A percentile compares a stretch with the other conserved stretches of the same genome.
Conservation (phyloP, 2,888 invertebrate species). For the Phengaris arion region DNA sequence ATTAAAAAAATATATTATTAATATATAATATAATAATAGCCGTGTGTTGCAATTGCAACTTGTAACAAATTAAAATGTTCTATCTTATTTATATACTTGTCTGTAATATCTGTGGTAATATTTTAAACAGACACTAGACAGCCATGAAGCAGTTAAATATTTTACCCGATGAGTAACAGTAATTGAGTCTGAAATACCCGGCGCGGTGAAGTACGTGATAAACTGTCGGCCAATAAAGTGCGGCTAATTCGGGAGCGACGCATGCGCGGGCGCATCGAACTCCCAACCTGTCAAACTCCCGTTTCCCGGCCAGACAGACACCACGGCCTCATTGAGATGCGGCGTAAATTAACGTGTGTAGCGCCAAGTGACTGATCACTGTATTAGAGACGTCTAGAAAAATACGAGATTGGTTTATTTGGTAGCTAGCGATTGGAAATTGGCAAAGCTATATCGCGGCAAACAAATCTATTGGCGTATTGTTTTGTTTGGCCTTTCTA, state of each 20-base stretch:
- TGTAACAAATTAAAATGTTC: too few species aligned
- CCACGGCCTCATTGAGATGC: background rate
- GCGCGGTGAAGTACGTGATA: slow-evolving; percentile 1
- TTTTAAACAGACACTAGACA: background rate
- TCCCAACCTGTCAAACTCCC: background rate
- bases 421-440: too few species aligned
- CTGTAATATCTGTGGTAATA: background rate
- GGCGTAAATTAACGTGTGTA: background rate
- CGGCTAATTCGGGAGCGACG: slow-evolving; percentile 3
- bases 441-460: too few species aligned
- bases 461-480: too few species aligned
- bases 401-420: too few species aligned
- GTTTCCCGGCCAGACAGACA: background rate
- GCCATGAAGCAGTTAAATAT: background rate
- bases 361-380: too few species aligned
- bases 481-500: too few species aligned
- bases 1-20: too few species aligned
- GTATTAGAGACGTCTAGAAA: too few species aligned
- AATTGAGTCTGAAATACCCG: slow-evolving; percentile 5
- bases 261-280: slow-evolving; percentile 1
- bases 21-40: too few species aligned
- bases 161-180: slow-evolving; percentile 4
- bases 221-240: background rate
- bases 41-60: too few species aligned
- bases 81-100: background rate